A percentile compares a stretch with the other conserved stretches of the same genome.
phyloP scores from a whole-genome alignment of 2,797 vertebrate species.

The Meda fulgida region DNA sequence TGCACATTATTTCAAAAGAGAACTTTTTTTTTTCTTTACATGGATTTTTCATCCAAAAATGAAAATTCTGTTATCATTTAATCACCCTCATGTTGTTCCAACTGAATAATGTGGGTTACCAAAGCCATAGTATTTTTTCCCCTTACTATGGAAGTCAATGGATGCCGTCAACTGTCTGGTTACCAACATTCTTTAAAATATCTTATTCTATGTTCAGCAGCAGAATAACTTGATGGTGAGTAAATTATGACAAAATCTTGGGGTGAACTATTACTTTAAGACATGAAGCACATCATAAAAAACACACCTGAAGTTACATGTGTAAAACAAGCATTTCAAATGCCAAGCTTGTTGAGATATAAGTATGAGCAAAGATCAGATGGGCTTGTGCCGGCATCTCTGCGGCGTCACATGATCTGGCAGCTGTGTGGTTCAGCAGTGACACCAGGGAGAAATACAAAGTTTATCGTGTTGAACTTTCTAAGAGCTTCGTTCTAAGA shows the following conservation, averaged over 20 bases:
- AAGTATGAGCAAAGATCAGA: slow-evolving; percentile 1
- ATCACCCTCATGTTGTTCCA: background rate
- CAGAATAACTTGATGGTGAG: background rate
- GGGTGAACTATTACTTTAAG: background rate
- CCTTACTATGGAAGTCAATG: no score
- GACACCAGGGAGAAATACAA: slow-evolving; percentile 17
- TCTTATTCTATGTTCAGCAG: background rate
- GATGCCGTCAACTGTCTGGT: background rate
- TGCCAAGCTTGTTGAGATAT: background rate
- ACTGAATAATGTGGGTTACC: background rate
- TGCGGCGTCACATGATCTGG: slow-evolving; percentile 20
- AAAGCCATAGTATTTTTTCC: background rate
- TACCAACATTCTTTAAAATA: background rate
- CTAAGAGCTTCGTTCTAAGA: background rate
- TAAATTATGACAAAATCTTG: background rate
- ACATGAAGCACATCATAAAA: background rate
- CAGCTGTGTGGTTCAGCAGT: slow-evolving; percentile 16
- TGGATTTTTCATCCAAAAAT: background rate
- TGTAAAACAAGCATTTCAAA: background rate
- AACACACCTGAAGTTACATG: background rate
- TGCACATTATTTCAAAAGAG: background rate
- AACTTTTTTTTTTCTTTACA: background rate
- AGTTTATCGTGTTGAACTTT: background rate
- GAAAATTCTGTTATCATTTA: background rate
- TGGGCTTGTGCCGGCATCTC: slow-evolving; percentile 23